Evolutionary conservation across 1,140 invertebrate genomes (phyloP).

Genomic region (Frieseomelitta varia): DNA sequence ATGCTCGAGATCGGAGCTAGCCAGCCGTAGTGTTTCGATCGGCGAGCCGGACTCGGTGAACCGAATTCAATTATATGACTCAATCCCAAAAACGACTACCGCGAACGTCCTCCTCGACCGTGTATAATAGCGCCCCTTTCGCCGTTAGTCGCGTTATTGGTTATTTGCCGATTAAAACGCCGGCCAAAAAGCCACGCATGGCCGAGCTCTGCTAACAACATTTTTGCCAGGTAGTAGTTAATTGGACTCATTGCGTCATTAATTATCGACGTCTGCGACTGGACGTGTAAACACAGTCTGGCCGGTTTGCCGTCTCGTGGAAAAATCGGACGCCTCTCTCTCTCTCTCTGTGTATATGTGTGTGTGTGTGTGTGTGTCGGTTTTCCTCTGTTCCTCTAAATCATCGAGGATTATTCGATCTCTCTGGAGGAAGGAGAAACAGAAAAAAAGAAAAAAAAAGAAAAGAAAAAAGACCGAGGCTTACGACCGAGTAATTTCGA

Average conservation of each 20-base stretch:
- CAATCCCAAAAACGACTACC: slow-evolving; percentile 62
- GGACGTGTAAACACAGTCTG: neutral
- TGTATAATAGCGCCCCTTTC: slow-evolving; percentile 60
- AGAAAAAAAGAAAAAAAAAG: too few relatives aligned
- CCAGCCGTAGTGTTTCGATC: slow-evolving; percentile 70
- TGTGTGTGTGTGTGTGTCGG: too few relatives aligned
- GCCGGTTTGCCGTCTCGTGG: too few relatives aligned
- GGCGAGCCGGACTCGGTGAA: slow-evolving; percentile 69
- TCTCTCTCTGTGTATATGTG: too few relatives aligned
- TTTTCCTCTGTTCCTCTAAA: too few relatives aligned
- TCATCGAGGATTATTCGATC: neutral
- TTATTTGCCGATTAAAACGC: slow-evolving; percentile 66
- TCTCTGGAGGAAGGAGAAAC: too few relatives aligned
- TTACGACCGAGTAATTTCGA: neutral
- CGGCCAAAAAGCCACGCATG: slow-evolving; percentile 47
- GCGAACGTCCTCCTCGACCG: slow-evolving; percentile 56
- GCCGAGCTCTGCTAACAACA: slow-evolving; percentile 56
- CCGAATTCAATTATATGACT: slow-evolving; percentile 76
- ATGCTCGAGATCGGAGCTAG: slow-evolving; percentile 56
- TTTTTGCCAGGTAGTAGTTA: slow-evolving; percentile 52
- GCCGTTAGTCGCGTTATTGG: slow-evolving; percentile 53
- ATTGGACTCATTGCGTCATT: slow-evolving; percentile 55
- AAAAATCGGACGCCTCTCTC: neutral
- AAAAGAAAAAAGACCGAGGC: neutral
- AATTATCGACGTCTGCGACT: slow-evolving; percentile 51